phyloP scores from a whole-genome alignment of 2,797 vertebrate species.

The Anguilla marmorata region DNA sequence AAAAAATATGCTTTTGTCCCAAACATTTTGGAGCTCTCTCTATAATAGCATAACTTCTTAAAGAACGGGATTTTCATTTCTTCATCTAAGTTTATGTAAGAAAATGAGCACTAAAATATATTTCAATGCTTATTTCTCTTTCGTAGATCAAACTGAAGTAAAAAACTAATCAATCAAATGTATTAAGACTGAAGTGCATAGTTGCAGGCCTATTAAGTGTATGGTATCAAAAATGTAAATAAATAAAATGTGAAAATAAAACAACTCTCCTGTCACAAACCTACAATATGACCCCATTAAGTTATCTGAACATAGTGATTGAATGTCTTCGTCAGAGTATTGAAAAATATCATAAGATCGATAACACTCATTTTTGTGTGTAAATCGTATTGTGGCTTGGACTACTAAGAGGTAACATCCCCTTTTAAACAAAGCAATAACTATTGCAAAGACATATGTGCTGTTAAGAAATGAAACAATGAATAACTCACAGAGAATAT shows the following conservation, averaged over 20 bases:
- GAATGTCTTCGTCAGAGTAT: not conserved
- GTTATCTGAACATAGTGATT: not conserved
- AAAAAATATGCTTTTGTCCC: no score
- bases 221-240: not conserved
- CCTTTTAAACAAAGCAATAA: not conserved
- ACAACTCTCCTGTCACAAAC: not conserved
- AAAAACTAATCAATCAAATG: no score
- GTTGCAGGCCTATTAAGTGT: not conserved
- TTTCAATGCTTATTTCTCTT: no score
- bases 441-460: not conserved
- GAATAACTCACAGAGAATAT: not conserved
- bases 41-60: no score
- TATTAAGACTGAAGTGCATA: not conserved
- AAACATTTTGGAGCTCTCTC: no score
- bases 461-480: not conserved
- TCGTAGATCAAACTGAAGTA: no score
- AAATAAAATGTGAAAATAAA: not conserved
- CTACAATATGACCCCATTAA: not conserved
- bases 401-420: not conserved
- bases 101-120: no score
- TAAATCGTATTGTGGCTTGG: not conserved
- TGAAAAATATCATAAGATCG: not conserved
- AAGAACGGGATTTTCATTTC: no score
- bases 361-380: not conserved
- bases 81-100: no score